Base-by-base conservation (phyloP, 2,888 invertebrate species). In the Drosophila putrida region DNA sequence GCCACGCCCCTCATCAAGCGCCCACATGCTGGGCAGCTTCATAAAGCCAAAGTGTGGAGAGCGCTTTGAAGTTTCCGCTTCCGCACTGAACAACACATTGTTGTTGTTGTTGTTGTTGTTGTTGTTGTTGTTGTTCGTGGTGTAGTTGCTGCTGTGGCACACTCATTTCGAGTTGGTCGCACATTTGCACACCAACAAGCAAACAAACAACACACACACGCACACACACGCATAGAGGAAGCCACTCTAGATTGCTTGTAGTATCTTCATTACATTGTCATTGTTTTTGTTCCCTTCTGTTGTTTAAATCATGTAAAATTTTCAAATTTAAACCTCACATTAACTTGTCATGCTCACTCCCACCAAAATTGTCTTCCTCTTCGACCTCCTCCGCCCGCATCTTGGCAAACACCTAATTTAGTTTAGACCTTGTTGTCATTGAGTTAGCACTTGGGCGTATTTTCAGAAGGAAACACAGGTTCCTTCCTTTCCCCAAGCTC, bases 1-100 rank as follows among this genome's bases (percentile, higher is more conserved):
- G 50, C 50, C 47, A 35, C 38, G 41, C 55, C 41, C 4, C 4
- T 1, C 6, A 5, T 11, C 15, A 8, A 15, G 28, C 58, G 61
- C 64, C 53, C 54, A 60, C 65, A 51, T n/a, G 67, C 39, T 57
- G 75, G 62, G 70, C 80, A 82, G 85, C 82, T 72, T 67, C 76
- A 85, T 75, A 88, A 79, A 75, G 82, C 67, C 67, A 75, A 74
- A 82, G 88, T 88, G 82, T 75, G 80, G 75, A 65, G 80, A 74
- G 71, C 65, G 86, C 85, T 89, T 85, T 85, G 85, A 85, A 89
- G 85, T 85, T 85, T 85, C 80, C 86, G 88, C 66, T 88, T 89
- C 86, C 85, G 78, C 76, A 71, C 55, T 61, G 73, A 76, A 73
- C 77, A 85, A 82, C 86, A 51, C 68, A 72, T 59, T 71, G 84